Evolutionary conservation across 2,888 invertebrate species (phyloP), one percentile per base, ranked within the genome.

Genomic region (Apotomis betuletana): DNA sequence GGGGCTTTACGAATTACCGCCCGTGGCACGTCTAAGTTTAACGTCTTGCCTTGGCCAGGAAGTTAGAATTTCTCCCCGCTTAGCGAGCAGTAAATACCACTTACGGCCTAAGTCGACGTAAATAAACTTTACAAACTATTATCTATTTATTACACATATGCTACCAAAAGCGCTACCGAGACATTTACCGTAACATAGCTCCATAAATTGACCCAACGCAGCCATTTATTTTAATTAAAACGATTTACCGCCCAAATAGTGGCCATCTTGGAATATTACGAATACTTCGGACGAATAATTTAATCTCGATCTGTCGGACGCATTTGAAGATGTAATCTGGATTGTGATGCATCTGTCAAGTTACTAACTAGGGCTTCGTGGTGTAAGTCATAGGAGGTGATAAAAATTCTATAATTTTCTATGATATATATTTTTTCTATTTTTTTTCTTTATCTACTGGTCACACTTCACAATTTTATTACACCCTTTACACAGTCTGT

Each of bases 271-370:
- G 67, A 72, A 73, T 74, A 64, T 72, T 69, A 62, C 67, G 41
- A 67, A 74, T 74, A 38, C 65, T 49, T 57, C 36, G 36, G 57
- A 67, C 70, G 63, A 64, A 70, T 74, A 77, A 79, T 80, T 78
- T 79, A 75, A 78, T 78, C 78, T 78, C 74, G 75, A 79, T 83
- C 82, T 80, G 81, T 77, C 72, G 64, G 74, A 68, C 75, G 76
- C 77, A 77, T 75, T 27, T 72, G 69, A 74, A 73, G 81, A 83
- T 83, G 79, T 72, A 69, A 83, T 82, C 82, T 77, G 78, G 75
- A 71, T 67, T 61, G 61, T 70, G 77, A 77, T 76, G 78, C 78
- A 82, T 81, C 79, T 81, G 81, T 82, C 83, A 81, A 76, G 77
- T 76, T 76, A 74, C 61, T 62, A 67, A 70, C 70, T 67, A 55